These are phyloP conservation scores for Erithacus rubecula DNA, from an alignment of 2,797 vertebrate species.

Conservation along the genomic window DNA sequence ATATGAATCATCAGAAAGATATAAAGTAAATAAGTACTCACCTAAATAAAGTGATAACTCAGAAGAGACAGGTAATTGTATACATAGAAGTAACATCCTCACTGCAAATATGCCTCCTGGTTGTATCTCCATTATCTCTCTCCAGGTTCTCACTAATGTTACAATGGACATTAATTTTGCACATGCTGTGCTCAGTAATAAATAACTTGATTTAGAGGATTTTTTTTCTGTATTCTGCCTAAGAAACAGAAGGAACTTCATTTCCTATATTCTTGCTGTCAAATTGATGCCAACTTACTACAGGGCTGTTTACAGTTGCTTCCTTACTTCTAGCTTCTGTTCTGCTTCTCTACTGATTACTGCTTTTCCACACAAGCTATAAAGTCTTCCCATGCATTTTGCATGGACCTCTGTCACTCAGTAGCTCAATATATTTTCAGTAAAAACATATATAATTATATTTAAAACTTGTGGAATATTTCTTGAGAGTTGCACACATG, in stretches of 20 bases:
- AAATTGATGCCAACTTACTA: background rate
- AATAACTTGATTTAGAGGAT: background rate
- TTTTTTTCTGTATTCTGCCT: background rate
- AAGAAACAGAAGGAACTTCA: background rate
- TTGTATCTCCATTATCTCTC: background rate
- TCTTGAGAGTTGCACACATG: background rate
- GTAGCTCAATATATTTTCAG: background rate
- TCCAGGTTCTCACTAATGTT: background rate
- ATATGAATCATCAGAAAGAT: slow-evolving; percentile 16
- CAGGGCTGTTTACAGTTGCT: background rate
- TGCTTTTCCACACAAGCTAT: background rate
- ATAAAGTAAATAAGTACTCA: slow-evolving; percentile 20
- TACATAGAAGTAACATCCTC: background rate
- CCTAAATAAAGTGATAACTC: slow-evolving; percentile 10
- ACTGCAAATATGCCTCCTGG: background rate
- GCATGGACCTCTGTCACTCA: background rate
- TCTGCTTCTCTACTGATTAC: background rate
- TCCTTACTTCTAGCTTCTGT: background rate
- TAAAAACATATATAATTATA: background rate
- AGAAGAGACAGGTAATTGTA: background rate
- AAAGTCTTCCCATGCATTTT: background rate
- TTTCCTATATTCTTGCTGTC: background rate
- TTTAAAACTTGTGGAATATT: background rate
- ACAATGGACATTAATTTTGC: background rate
- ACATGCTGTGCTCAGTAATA: background rate